A percentile compares a stretch with the other conserved stretches of the same genome.
Conservation (phyloP, 2,888 invertebrate genomes). For the Iselma pallidipennis region DNA sequence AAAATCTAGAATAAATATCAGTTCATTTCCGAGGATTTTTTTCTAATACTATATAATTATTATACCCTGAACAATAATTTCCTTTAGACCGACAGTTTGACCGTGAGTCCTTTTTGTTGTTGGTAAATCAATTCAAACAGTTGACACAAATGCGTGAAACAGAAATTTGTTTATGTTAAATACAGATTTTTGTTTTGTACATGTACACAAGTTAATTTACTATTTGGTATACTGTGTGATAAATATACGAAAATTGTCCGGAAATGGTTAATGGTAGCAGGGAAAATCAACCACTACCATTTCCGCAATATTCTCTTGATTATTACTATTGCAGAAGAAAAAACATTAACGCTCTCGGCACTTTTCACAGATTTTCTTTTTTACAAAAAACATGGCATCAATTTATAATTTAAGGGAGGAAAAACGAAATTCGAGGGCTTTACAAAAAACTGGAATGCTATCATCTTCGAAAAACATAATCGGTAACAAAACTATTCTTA, state of each 20-base stretch:
- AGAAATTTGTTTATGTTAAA: not conserved
- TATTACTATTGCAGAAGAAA: not conserved
- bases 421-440: not conserved
- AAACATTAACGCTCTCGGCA: conserved; percentile 16
- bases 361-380: conserved; percentile 6
- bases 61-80: conserved; percentile 38
- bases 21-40: conserved; percentile 40
- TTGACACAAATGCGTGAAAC: conserved; percentile 1
- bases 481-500: conserved; percentile 23
- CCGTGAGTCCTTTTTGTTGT: conserved; percentile 25
- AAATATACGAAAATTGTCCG: conserved; percentile 12
- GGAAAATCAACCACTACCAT: not conserved
- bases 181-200: conserved; percentile 32
- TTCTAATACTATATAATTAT: not conserved
- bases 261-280: not conserved
- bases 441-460: conserved; percentile 22
- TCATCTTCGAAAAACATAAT: conserved; percentile 12
- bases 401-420: conserved; percentile 13
- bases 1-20: conserved; percentile 45
- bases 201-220: conserved; percentile 31
- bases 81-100: conserved; percentile 30
- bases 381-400: conserved; percentile 20
- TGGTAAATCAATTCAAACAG: not conserved
- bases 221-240: conserved; percentile 41
- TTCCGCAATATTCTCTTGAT: not conserved